A percentile compares a stretch with the other conserved stretches of the same genome.
phyloP scores from a whole-genome alignment of 2,888 invertebrate species.

The Tyria jacobaeae region DNA sequence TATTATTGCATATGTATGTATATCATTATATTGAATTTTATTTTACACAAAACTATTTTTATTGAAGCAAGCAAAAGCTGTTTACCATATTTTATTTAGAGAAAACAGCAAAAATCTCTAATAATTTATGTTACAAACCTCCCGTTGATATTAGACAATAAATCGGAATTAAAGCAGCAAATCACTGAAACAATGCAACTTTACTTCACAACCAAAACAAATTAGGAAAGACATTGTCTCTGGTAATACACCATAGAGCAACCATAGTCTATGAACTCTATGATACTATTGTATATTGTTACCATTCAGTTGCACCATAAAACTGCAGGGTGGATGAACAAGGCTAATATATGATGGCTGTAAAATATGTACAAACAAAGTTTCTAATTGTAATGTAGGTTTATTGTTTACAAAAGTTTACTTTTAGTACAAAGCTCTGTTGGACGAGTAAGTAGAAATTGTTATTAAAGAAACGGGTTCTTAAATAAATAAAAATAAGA shows the following conservation, averaged over 20 bases:
- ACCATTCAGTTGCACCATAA: conserved; percentile 79
- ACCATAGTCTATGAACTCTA: conserved; percentile 18
- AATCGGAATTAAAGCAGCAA: conserved; percentile 69
- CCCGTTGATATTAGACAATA: conserved; percentile 59
- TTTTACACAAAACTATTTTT: too few relatives aligned
- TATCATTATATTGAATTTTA: too few relatives aligned
- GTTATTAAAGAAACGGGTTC: background rate
- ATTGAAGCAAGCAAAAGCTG: too few relatives aligned
- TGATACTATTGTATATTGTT: conserved; percentile 42
- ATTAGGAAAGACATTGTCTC: conserved; percentile 67
- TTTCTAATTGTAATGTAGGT: conserved; percentile 13
- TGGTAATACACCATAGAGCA: conserved; percentile 22
- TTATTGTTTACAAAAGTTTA: conserved; percentile 4
- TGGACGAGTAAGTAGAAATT: background rate
- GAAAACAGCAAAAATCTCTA: conserved; percentile 1
- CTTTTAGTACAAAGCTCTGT: background rate
- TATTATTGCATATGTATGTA: too few relatives aligned
- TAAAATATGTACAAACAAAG: conserved; percentile 66
- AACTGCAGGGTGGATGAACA: conserved; percentile 56
- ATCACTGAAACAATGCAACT: conserved; percentile 67
- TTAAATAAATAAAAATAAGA: background rate
- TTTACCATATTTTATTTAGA: background rate
- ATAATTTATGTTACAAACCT: conserved; percentile 41
- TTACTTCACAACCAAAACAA: conserved; percentile 83
- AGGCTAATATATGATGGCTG: conserved; percentile 69